Evolutionary conservation across 1,140 invertebrate genomes (phyloP).

Genomic region (Rhagoletis zephyria): DNA sequence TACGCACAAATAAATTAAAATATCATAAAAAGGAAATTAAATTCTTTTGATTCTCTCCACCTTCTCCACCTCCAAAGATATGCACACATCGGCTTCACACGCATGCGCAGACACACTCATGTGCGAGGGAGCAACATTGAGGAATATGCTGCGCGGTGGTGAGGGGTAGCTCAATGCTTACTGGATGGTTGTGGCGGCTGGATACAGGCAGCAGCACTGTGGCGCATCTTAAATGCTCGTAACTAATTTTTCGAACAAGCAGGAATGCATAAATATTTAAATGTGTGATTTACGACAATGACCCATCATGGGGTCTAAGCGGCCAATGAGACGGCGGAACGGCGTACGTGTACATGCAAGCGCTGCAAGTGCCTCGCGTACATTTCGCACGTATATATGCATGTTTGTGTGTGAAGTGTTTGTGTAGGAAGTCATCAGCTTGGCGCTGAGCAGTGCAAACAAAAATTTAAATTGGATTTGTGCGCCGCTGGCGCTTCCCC

Average conservation of each 20-base stretch:
- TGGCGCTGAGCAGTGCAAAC: constrained; percentile 20
- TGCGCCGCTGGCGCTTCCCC: constrained; percentile 68
- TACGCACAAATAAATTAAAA: constrained; percentile 73
- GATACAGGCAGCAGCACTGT: neutral
- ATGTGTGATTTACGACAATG: constrained; percentile 74
- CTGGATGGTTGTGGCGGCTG: neutral
- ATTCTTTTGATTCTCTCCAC: constrained; percentile 65
- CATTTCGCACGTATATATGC: neutral
- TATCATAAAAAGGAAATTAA: constrained; percentile 74
- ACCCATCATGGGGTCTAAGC: constrained; percentile 67
- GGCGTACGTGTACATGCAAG: neutral
- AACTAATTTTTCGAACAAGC: constrained; percentile 73
- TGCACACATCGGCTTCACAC: neutral
- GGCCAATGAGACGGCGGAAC: too few relatives aligned
- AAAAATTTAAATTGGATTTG: constrained; percentile 72
- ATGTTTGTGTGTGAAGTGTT: neutral
- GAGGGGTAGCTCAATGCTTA: neutral
- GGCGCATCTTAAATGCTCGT: constrained; percentile 52
- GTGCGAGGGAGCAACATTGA: too few relatives aligned
- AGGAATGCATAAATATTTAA: constrained; percentile 74
- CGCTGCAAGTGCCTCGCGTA: neutral
- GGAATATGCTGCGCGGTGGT: neutral
- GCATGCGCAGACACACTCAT: neutral
- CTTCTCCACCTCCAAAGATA: constrained; percentile 8
- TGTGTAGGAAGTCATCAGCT: neutral